These are phyloP conservation scores for Erythrolamprus reginae DNA, from an alignment of 2,113 vertebrate species.

Conservation along the genomic window DNA sequence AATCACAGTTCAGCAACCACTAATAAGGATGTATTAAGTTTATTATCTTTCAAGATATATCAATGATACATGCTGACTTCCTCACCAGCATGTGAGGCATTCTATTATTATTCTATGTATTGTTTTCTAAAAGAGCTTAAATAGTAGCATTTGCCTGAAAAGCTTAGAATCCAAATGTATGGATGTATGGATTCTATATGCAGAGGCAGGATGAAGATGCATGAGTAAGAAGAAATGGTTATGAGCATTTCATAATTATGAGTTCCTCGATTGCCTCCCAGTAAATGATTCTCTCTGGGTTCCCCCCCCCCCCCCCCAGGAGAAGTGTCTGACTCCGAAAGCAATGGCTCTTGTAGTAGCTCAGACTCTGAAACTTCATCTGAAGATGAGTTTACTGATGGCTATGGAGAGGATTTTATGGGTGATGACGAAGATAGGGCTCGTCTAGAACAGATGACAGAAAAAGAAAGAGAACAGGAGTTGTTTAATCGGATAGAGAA, in stretches of 20 bases:
- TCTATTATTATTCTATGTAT: neutral
- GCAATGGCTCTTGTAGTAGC: constrained; percentile 95
- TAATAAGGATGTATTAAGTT: neutral
- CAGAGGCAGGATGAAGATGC: neutral
- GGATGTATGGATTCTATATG: no score
- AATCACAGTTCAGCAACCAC: neutral
- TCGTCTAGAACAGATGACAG: constrained; percentile 95
- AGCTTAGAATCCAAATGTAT: neutral
- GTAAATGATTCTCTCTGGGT: constrained; percentile 12
- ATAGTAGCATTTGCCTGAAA: neutral
- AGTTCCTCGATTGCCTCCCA: neutral
- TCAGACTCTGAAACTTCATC: constrained; percentile 94
- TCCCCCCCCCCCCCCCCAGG: constrained; percentile 63
- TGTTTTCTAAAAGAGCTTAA: neutral
- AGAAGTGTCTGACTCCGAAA: constrained; percentile 95
- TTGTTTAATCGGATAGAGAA: constrained; percentile 98
- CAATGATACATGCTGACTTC: neutral
- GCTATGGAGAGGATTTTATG: constrained; percentile 97
- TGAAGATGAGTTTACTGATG: constrained; percentile 95
- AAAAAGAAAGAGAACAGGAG: constrained; percentile 96
- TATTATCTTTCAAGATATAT: neutral
- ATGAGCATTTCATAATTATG: neutral
- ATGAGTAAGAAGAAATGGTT: neutral
- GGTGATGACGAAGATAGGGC: constrained; percentile 95
- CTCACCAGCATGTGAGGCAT: neutral